A percentile compares a stretch with the other conserved stretches of the same genome.
phyloP scores from a whole-genome alignment of 2,113 vertebrate species.

The Anoplopoma fimbria region DNA sequence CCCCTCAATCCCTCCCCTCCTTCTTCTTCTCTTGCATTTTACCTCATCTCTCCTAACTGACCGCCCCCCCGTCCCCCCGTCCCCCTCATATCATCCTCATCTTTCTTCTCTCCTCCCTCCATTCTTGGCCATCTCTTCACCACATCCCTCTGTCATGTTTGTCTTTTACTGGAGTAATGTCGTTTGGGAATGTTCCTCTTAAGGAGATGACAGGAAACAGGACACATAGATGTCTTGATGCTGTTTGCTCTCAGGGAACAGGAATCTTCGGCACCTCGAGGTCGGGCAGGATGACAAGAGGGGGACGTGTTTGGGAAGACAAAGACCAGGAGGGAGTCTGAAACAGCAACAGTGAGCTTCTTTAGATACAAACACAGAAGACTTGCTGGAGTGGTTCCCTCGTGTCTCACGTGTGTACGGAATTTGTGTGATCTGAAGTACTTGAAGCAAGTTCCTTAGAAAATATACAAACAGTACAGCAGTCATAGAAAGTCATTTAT shows the following conservation, averaged over 20 bases:
- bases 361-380: constrained; percentile 30
- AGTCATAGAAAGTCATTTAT: neutral
- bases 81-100: neutral
- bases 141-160: constrained; percentile 34
- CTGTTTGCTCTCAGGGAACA: constrained; percentile 34
- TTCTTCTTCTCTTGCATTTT: neutral
- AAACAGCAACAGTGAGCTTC: constrained; percentile 8
- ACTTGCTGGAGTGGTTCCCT: constrained; percentile 12
- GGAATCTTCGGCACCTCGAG: constrained; percentile 6
- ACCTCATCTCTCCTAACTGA: constrained; percentile 27
- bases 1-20: neutral
- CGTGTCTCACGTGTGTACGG: constrained; percentile 29
- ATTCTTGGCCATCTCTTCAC: constrained; percentile 28
- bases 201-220: constrained; percentile 53
- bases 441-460: constrained; percentile 36
- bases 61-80: too few relatives aligned
- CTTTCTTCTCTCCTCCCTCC: constrained; percentile 11
- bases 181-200: constrained; percentile 8
- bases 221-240: constrained; percentile 26
- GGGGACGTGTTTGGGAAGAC: neutral
- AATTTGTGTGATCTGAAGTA: constrained; percentile 31
- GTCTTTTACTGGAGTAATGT: constrained; percentile 26
- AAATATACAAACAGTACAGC: neutral
- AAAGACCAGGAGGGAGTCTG: constrained; percentile 24
- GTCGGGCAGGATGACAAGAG: constrained; percentile 28